Conservation (phyloP, 2,888 invertebrate species). For the Ornithoptera priamus region DNA sequence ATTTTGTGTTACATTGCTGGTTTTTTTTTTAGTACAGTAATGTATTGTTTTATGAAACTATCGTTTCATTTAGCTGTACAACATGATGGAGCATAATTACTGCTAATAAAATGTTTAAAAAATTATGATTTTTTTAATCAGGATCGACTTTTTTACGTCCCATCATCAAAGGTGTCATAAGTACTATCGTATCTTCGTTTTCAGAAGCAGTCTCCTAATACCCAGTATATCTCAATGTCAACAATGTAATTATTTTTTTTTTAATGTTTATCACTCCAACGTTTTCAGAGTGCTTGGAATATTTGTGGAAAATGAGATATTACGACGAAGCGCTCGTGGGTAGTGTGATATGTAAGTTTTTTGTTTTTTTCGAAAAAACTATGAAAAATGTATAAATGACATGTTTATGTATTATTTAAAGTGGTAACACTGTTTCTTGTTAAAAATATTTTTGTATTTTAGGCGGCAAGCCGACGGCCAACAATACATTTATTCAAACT, state of each 20-base stretch:
- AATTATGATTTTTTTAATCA: too few species aligned
- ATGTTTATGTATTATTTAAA: neutral
- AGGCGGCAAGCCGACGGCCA: constrained; percentile 4
- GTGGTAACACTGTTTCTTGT: neutral
- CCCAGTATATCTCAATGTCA: neutral
- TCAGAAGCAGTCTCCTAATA: too few species aligned
- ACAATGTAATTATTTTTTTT: neutral
- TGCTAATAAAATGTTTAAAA: too few species aligned
- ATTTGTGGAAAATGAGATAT: constrained; percentile 26
- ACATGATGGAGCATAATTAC: too few species aligned
- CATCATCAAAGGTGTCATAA: too few species aligned
- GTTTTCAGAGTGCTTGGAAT: constrained; percentile 29
- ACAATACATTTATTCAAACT: neutral
- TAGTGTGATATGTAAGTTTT: constrained; percentile 20
- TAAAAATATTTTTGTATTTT: neutral
- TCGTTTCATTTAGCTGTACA: too few species aligned
- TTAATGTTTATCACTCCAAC: too few species aligned
- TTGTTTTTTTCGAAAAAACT: neutral
- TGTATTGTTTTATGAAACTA: too few species aligned
- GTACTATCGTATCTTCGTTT: too few species aligned
- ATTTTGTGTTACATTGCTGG: too few species aligned
- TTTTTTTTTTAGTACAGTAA: too few species aligned
- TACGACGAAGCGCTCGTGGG: constrained; percentile 18
- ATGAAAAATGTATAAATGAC: neutral
- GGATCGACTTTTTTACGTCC: too few species aligned